These are phyloP conservation scores for Remorina albescens DNA, from an alignment of 2,797 vertebrate species.

Conservation along the genomic window DNA sequence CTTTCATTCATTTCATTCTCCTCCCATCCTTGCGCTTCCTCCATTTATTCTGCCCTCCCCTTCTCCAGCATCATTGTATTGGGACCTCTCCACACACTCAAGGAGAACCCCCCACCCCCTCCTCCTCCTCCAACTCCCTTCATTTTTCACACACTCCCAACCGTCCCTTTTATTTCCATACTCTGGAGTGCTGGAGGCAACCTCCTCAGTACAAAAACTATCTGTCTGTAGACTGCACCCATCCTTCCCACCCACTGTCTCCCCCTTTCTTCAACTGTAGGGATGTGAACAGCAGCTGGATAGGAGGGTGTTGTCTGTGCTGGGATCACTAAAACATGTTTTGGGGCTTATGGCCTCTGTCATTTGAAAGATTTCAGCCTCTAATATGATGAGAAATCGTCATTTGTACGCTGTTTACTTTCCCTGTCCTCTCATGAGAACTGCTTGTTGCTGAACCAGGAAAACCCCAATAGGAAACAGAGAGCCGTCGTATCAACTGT, in stretches of 20 bases:
- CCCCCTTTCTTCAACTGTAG: slow-evolving; percentile 1
- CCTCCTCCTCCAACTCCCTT: slow-evolving; percentile 32
- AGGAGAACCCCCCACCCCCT: slow-evolving; percentile 39
- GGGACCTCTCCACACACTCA: slow-evolving; percentile 59
- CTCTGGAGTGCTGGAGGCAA: slow-evolving; percentile 13
- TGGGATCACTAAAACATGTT: slow-evolving; percentile 40
- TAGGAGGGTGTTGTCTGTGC: slow-evolving; percentile 20
- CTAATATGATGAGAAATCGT: slow-evolving; percentile 27
- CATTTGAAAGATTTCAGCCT: slow-evolving; percentile 29
- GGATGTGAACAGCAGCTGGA: slow-evolving; percentile 32
- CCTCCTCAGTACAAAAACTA: slow-evolving; percentile 20
- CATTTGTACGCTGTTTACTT: slow-evolving; percentile 35
- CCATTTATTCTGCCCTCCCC: slow-evolving; percentile 5
- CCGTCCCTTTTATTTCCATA: not conserved
- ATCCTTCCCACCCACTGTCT: not conserved
- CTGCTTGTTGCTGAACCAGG: slow-evolving; percentile 19
- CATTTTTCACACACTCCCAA: slow-evolving; percentile 17
- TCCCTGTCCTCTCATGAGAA: slow-evolving; percentile 32
- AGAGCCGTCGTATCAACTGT: slow-evolving; percentile 15
- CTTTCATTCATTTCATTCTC: slow-evolving; percentile 28
- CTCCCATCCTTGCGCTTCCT: not conserved
- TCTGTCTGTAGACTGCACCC: not conserved
- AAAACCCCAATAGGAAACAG: slow-evolving; percentile 8
- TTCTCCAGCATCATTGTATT: slow-evolving; percentile 46
- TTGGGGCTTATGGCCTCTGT: slow-evolving; percentile 35